Evolutionary conservation across 2,888 invertebrate species (phyloP), one percentile per base, ranked within the genome.

Genomic region (Cheilosia scutellata): DNA sequence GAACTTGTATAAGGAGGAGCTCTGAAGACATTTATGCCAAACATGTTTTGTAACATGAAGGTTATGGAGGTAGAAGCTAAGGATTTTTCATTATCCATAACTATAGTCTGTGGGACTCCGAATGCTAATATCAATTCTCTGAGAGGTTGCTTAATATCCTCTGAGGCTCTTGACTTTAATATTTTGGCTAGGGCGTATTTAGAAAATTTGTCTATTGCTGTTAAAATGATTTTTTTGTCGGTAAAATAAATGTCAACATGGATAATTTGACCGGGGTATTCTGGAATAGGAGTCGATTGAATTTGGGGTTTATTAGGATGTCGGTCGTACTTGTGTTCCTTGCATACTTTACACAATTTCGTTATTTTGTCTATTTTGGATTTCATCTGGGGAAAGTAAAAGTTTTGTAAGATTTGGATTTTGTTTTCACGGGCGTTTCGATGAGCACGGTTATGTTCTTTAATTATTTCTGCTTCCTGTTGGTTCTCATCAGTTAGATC

Each of bases 1-100:
- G 42, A 63, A 42, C 72, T 75, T n/a, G 63, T 68, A 60, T 80
- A 80, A 4, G 74, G 57, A 47, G 78, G 68, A 7, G 20, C 58
- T 40, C 33, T 70, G 40, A 63, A 75, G 7, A 68, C 55, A 31
- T 65, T 51, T n/a, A 82, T 75, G 3, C 57, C 60, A 37, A 78
- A 53, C 7, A 40, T 27, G 20, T 74, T 20, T 27, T 75, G 75
- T 25, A 79, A 25, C 49, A 75, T 63, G 13, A 63, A 68, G 1
- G 16, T 44, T 25, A 79, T 57, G 9, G 68, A 16, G 5, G 40
- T n/a, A n/a, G 66, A 71, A 37, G 40, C 65, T 4, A 82, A 33
- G 0, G 71, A 70, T 27, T 65, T 71, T 29, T 82, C 71, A 49
- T 63, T 76, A 5, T 65, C 63, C 29, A 65, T 33, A 5, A 49